phyloP scores from a whole-genome alignment of 1,140 invertebrate species.

The Brachionus manjavacas region DNA sequence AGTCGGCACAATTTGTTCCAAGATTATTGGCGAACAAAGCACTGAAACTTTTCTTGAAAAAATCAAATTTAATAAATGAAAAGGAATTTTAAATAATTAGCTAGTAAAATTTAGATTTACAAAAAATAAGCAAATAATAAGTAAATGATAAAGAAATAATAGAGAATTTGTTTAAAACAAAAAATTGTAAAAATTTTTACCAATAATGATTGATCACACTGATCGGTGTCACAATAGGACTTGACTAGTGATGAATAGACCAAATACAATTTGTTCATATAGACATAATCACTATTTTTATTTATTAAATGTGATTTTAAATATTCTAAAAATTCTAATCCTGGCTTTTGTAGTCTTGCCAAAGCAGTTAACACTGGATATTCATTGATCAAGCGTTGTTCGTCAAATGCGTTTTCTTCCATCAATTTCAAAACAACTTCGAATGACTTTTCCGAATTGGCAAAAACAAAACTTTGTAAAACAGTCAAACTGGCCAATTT shows the following conservation, averaged over 20 bases:
- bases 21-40: neutral
- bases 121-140: neutral
- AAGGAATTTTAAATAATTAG: neutral
- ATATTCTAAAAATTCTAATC: neutral
- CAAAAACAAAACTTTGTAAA: conserved; percentile 20
- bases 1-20: conserved; percentile 8
- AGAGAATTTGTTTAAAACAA: neutral
- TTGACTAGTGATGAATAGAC: conserved; percentile 29
- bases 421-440: neutral
- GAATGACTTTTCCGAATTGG: neutral
- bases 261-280: conserved; percentile 35
- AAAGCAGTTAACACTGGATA: conserved; percentile 40
- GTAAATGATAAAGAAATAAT: neutral
- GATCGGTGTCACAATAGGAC: neutral
- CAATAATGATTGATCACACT: neutral
- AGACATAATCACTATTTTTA: neutral
- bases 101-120: neutral
- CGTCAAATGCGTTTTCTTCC: conserved; percentile 16
- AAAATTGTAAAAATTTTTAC: neutral
- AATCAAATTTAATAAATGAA: neutral
- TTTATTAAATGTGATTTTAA: neutral
- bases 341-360: conserved; percentile 28
- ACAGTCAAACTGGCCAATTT: conserved; percentile 12
- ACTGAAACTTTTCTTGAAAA: neutral
- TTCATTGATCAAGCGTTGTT: conserved; percentile 19